Evolutionary conservation across 1,140 invertebrate species (phyloP).

Genomic region (Chironomus tepperi): DNA sequence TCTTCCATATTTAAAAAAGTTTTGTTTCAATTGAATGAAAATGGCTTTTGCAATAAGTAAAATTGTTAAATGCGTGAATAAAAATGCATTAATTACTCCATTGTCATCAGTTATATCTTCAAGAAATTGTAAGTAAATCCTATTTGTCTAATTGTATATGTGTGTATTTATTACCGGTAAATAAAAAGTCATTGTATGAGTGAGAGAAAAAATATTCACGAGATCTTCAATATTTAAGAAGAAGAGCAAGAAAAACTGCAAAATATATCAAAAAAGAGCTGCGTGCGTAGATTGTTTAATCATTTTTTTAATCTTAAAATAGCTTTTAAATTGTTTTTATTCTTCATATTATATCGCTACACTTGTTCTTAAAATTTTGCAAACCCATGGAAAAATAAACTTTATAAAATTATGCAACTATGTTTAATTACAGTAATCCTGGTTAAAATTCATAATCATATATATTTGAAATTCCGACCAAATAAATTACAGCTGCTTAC

Average conservation of each 20-base stretch:
- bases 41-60: conserved; percentile 25
- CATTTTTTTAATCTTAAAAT: neutral
- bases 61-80: conserved; percentile 19
- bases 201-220: neutral
- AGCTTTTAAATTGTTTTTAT: neutral
- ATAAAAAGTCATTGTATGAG: neutral
- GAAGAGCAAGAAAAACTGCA: neutral
- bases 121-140: conserved; percentile 21
- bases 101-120: neutral
- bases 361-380: too few relatives aligned
- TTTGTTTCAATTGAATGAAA: neutral
- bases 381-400: neutral
- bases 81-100: neutral
- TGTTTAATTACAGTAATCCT: neutral
- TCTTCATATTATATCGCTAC: too few relatives aligned
- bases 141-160: neutral
- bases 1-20: neutral
- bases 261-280: neutral
- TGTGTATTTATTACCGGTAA: neutral
- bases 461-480: neutral
- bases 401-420: neutral
- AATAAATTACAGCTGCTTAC: neutral
- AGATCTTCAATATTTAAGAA: neutral
- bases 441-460: neutral
- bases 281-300: neutral